Percentiles rank a stretch among this genome's conserved stretches.
Conservation (phyloP, 53 echinoderm and acorn worm genomes). For the Astropecten irregularis region DNA sequence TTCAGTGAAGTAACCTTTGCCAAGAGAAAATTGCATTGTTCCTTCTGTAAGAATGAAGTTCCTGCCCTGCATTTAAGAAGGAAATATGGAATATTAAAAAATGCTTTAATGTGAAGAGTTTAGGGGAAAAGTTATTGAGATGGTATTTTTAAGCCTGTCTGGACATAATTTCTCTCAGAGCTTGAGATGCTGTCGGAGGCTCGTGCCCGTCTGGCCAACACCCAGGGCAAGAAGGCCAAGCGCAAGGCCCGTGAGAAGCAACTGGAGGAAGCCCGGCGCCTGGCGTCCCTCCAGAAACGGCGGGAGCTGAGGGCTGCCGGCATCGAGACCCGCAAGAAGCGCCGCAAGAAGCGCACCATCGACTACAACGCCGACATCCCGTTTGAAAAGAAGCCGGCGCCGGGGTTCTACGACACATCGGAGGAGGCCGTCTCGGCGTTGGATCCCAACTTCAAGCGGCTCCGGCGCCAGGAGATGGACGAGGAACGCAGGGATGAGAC, state of each 20-base stretch:
- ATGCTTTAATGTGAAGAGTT: too few species aligned
- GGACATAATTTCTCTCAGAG: too few species aligned
- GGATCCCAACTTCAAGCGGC: conserved; percentile 92
- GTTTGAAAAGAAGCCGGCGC: conserved; percentile 98
- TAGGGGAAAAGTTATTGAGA: too few species aligned
- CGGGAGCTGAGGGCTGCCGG: conserved; percentile 95
- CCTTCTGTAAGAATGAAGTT: too few species aligned
- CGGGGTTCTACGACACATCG: conserved; percentile 83
- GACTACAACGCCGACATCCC: conserved; percentile 99
- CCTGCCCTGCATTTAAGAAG: too few species aligned
- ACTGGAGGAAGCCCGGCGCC: conserved; percentile 90
- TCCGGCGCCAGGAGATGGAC: conserved; percentile 91
- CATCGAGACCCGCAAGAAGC: conserved; percentile 89
- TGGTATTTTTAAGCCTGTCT: too few species aligned
- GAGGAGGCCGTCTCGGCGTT: conserved; percentile 70
- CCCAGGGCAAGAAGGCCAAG: conserved; percentile 99
- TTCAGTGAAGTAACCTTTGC: too few species aligned
- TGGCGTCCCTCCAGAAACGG: conserved; percentile 92
- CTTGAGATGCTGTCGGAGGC: conserved; percentile 99
- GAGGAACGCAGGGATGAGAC: conserved; percentile 77
- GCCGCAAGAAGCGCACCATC: conserved; percentile 87
- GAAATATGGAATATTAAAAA: too few species aligned
- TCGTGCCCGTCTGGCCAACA: conserved; percentile 98
- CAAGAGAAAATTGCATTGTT: too few species aligned
- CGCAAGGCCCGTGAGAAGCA: conserved; percentile 98